Percentiles rank a stretch among this genome's conserved stretches.
Conservation (phyloP, 2,113 vertebrate genomes). For the Cygnus atratus region DNA sequence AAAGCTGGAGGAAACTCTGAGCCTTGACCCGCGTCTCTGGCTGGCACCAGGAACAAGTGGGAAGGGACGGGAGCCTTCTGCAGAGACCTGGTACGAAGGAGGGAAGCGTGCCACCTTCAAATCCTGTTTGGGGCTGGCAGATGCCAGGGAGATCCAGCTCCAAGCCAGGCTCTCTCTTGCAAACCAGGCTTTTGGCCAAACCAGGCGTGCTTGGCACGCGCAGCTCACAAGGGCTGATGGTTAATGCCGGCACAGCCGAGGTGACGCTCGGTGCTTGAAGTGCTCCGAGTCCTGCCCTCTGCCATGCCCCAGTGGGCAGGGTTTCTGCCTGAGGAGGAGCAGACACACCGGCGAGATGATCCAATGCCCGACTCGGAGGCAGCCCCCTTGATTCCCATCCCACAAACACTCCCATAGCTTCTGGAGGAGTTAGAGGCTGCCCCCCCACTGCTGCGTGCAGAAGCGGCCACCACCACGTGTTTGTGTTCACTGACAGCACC, state of each 20-base stretch:
- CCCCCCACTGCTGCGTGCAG: background rate
- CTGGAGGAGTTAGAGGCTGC: background rate
- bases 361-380: background rate
- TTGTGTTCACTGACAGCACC: background rate
- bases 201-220: background rate
- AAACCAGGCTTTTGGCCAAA: background rate
- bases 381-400: background rate
- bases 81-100: background rate
- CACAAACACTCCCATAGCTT: background rate
- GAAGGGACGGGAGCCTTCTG: background rate
- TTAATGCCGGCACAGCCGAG: background rate
- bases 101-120: rapidly evolving
- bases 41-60: background rate
- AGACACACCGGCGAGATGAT: background rate
- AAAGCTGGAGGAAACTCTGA: background rate
- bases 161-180: background rate
- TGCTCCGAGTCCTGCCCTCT: background rate
- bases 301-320: background rate
- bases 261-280: too few species aligned
- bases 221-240: too few species aligned
- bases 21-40: background rate
- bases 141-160: background rate
- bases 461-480: background rate
- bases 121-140: background rate
- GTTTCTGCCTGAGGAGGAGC: background rate